Evolutionary conservation across 30 jellyfish, hydroid and myxozoan genomes (phyloP).

Genomic region (Aurelia coerulea): DNA sequence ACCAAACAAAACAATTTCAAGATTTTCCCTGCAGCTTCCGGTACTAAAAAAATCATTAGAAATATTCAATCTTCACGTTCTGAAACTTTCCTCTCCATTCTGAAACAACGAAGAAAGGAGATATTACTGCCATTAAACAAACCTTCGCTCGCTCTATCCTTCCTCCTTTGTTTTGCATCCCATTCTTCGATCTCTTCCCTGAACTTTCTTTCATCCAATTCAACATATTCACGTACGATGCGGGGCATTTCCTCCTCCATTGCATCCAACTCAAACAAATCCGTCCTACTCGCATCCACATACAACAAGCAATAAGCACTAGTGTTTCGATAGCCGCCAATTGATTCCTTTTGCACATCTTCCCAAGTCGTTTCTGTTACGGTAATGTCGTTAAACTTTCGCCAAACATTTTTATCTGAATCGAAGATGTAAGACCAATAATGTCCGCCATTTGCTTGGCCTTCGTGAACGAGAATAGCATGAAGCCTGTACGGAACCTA

Average conservation of each 20-base stretch:
- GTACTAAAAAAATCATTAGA: no score
- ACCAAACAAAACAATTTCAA: no score
- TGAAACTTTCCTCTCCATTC: no score
- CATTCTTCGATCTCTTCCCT: slow-evolving; percentile 42
- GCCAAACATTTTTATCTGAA: slow-evolving; percentile 33
- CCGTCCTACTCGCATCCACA: slow-evolving; percentile 56
- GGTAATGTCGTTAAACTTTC: slow-evolving; percentile 62
- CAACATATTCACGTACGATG: slow-evolving; percentile 7
- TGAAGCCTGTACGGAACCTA: slow-evolving; percentile 75
- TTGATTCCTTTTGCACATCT: slow-evolving; percentile 55
- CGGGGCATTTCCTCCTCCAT: slow-evolving; percentile 31
- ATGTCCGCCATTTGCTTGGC: slow-evolving; percentile 80
- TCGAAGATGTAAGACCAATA: slow-evolving; percentile 75
- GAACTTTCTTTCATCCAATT: slow-evolving; percentile 22
- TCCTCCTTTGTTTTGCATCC: slow-evolving; percentile 49
- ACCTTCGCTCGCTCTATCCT: background rate
- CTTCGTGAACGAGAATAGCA: slow-evolving; percentile 78
- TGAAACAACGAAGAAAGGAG: no score
- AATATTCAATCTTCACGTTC: no score
- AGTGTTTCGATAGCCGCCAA: slow-evolving; percentile 68
- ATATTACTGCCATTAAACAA: background rate
- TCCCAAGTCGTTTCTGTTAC: slow-evolving; percentile 79
- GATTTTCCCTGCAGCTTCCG: no score
- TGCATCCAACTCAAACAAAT: slow-evolving; percentile 22
- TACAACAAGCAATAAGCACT: slow-evolving; percentile 72